Evolutionary conservation across 2,888 invertebrate species (phyloP).

Genomic region (Daptonema setosum): DNA sequence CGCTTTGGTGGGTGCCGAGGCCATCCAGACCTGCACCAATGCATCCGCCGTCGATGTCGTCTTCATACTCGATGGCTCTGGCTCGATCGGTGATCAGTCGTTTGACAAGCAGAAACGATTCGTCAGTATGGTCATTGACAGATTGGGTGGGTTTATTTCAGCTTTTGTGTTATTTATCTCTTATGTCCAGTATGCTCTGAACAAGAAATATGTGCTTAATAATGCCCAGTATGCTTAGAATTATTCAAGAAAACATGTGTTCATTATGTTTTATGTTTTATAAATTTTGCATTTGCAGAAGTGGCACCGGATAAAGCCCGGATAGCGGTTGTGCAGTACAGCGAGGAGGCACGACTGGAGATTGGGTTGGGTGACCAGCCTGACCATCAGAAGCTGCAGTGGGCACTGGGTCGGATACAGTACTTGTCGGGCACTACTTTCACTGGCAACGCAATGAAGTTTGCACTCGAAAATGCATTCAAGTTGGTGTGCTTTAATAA

Average conservation of each 20-base stretch:
- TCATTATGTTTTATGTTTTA: no score
- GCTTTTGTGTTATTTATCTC: no score
- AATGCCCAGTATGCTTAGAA: no score
- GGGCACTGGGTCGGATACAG: slow-evolving; percentile 20
- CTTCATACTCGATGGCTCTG: slow-evolving; percentile 29
- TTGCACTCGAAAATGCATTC: slow-evolving; percentile 17
- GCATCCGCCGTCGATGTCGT: slow-evolving; percentile 25
- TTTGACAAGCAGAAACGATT: slow-evolving; percentile 22
- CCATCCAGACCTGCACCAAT: slow-evolving; percentile 12
- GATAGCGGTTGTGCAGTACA: slow-evolving; percentile 28
- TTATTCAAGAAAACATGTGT: no score
- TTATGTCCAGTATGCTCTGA: no score
- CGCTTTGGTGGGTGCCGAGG: background rate
- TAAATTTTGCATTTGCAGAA: no score
- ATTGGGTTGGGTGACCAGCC: slow-evolving; percentile 18
- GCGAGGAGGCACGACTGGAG: slow-evolving; percentile 24
- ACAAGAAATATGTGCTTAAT: no score
- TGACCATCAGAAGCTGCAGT: slow-evolving; percentile 15
- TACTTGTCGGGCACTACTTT: slow-evolving; percentile 23
- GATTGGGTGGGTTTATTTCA: no score
- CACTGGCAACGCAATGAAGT: slow-evolving; percentile 21
- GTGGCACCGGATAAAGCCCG: slow-evolving; percentile 24
- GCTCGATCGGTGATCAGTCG: slow-evolving; percentile 26
- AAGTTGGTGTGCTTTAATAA: background rate
- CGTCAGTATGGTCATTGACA: slow-evolving; percentile 22